Percentiles rank a stretch among this genome's conserved stretches.
Conservation (phyloP, 2,888 invertebrate species). For the Noctua janthina region DNA sequence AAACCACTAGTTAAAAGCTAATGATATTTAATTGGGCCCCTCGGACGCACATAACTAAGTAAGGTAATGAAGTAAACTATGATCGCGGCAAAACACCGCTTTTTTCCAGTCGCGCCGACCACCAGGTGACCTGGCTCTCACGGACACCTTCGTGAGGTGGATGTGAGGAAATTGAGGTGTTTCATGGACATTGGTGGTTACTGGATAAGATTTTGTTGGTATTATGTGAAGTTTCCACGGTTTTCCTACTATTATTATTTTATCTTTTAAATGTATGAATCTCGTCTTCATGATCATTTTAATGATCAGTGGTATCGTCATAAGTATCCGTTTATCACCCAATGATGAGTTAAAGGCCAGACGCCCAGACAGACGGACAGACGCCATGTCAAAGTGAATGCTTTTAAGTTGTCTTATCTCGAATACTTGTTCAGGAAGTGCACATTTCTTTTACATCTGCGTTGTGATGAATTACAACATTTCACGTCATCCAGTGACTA, state of each 20-base stretch:
- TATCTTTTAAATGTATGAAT: not conserved
- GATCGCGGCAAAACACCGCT: slow-evolving; percentile 85
- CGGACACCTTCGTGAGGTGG: slow-evolving; percentile 59
- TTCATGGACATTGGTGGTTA: slow-evolving; percentile 66
- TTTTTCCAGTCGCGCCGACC: slow-evolving; percentile 65
- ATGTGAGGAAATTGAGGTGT: slow-evolving; percentile 36
- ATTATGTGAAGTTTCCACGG: not conserved
- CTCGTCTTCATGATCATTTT: not conserved
- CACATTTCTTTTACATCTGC: not conserved
- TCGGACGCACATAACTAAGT: slow-evolving; percentile 76
- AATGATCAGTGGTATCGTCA: not conserved
- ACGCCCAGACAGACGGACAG: not conserved
- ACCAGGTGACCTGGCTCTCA: slow-evolving; percentile 81
- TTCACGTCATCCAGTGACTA: not conserved
- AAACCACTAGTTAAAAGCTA: slow-evolving; percentile 71
- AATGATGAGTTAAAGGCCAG: not conserved
- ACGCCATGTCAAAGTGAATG: not conserved
- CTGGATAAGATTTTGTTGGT: not conserved
- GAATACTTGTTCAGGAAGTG: not conserved
- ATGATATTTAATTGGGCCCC: slow-evolving; percentile 75
- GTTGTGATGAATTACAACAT: not conserved
- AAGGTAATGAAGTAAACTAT: slow-evolving; percentile 85
- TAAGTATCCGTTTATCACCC: not conserved
- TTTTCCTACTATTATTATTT: not conserved
- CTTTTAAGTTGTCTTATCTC: not conserved